Evolutionary conservation across 2,797 vertebrate species (phyloP).

Genomic region (Tenualosa thibaudeaui): DNA sequence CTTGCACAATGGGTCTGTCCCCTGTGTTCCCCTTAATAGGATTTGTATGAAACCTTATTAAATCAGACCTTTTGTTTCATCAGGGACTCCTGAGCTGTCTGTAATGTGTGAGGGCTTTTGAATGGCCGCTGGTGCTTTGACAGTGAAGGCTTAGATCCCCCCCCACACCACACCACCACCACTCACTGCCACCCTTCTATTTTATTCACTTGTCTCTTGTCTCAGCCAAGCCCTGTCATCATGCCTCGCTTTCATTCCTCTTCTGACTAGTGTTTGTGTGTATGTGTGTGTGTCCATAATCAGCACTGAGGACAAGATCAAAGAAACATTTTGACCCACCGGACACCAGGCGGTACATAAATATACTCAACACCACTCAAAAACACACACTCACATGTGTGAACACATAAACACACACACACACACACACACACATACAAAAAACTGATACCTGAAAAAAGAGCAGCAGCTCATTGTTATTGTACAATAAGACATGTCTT

Average conservation of each 20-base stretch:
- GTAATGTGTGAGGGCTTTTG: slow-evolving; percentile 30
- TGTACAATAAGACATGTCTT: background rate
- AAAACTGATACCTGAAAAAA: background rate
- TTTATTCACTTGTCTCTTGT: slow-evolving; percentile 8
- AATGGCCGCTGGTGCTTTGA: slow-evolving; percentile 29
- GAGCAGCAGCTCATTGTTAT: no score
- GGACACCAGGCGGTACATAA: background rate
- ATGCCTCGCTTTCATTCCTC: background rate
- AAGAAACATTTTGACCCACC: background rate
- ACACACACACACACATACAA: background rate
- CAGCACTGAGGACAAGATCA: slow-evolving; percentile 14
- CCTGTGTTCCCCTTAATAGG: background rate
- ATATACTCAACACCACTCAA: background rate
- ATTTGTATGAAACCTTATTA: background rate
- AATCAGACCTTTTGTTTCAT: background rate
- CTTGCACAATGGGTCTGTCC: background rate
- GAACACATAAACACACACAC: background rate
- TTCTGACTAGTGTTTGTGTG: background rate
- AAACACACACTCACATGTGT: background rate
- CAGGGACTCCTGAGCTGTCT: background rate
- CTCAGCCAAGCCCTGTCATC: slow-evolving; percentile 38
- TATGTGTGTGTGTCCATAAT: background rate
- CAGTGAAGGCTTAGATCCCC: slow-evolving; percentile 30
- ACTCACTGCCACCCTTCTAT: background rate
- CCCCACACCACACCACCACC: background rate